Evolutionary conservation across 1,140 invertebrate species (phyloP), one percentile per base, ranked within the genome.

Genomic region (Hypsibius dujardini): DNA sequence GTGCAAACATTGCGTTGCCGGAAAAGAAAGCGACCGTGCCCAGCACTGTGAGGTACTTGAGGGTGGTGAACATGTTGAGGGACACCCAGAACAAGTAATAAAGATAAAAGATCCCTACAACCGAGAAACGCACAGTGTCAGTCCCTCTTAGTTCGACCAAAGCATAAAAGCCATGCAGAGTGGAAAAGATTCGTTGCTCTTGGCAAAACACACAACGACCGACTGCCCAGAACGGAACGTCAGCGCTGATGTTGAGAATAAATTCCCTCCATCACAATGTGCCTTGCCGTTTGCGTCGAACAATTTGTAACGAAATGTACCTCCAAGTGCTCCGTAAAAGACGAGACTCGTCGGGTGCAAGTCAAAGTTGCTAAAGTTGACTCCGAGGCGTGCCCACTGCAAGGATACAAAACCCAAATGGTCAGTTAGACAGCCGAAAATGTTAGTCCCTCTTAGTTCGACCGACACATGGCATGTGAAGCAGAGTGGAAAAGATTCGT

Each of bases 31-130:
- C 94, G 71, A 92, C 82, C 59, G 87, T 78, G 70, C 87, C 88
- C 71, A 97, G 81, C 46, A 88, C 85, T 72, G 89, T 82, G 59
- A 98, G 83, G 81, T 92, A 94, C 74, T 90, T 87, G 75, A 95
- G 81, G n/a, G 94, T 95, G 70, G 87, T 85, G 81, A 98, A 98
- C 95, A 98, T 98, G 76, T 93, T 87, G 72, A 97, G 81, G 77
- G 88, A 83, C 69, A 93, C 78, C 91, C 92, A 98, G 79, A 97
- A 94, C 74, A 88, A 80, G 69, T 85, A 87, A 79, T 94, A 97
- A 46, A 97, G 83, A 2, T 81, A 84, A 76, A 97, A 88, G 67
- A 95, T 92, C 70, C 84, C 88, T 87, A 82, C 47, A 76, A 77
- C 70, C 73, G 67, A 74, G 73, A 74, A 62, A 75, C n/a, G 73